These are phyloP conservation scores for Zaprionus africanus DNA, from an alignment of 1,140 invertebrate genomes.

Conservation along the genomic window DNA sequence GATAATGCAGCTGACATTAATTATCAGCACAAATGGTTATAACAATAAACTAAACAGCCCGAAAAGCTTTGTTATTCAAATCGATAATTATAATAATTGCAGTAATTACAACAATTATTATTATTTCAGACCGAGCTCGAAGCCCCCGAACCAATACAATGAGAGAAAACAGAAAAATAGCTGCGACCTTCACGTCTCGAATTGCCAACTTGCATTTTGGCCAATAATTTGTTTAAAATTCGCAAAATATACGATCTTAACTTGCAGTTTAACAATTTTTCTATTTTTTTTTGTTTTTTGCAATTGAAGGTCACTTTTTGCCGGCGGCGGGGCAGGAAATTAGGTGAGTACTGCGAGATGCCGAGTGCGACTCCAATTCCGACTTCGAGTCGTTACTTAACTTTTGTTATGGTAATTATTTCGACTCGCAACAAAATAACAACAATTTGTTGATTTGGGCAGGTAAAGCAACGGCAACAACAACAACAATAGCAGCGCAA, in stretches of 20 bases:
- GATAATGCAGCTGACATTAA: slow-evolving; percentile 29
- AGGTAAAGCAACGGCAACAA: slow-evolving; percentile 20
- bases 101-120: slow-evolving; percentile 31
- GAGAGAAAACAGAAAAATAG: slow-evolving; percentile 19
- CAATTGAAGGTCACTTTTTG: slow-evolving; percentile 67
- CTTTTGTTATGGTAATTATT: slow-evolving; percentile 76
- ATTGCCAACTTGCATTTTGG: slow-evolving; percentile 44
- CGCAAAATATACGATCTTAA: slow-evolving; percentile 13
- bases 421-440: slow-evolving; percentile 36
- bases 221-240: slow-evolving; percentile 30
- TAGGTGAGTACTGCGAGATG: slow-evolving; percentile 40
- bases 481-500: slow-evolving; percentile 18
- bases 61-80: slow-evolving; percentile 44
- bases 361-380: not conserved
- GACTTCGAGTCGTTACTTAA: not conserved
- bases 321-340: slow-evolving; percentile 52
- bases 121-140: slow-evolving; percentile 6
- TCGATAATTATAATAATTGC: slow-evolving; percentile 65
- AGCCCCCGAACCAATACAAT: slow-evolving; percentile 15
- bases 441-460: slow-evolving; percentile 60
- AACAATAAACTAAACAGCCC: slow-evolving; percentile 36
- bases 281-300: slow-evolving; percentile 11
- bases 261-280: slow-evolving; percentile 29
- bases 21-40: slow-evolving; percentile 30
- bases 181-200: slow-evolving; percentile 54